Base-by-base conservation (phyloP, 2,113 vertebrate genomes). In the Albula glossodonta region DNA sequence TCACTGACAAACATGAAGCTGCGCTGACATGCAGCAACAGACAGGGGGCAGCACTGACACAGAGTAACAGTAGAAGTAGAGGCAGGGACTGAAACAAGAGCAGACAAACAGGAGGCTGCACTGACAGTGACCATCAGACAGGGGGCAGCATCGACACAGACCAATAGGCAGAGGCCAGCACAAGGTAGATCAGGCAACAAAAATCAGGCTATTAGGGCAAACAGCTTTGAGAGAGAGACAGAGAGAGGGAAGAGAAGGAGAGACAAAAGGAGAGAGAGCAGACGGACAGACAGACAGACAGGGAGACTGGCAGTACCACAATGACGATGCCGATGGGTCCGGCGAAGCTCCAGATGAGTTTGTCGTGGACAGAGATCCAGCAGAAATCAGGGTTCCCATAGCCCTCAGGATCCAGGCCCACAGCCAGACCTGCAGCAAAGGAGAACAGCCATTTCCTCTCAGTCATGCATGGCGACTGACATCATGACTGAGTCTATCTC, bases 301-400 rank as follows among this genome's bases (percentile, higher is more conserved):
- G 25, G 2, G 50, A 82, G 10, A 52, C 8, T 19, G 6, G 52
- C 51, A 83, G 95, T 96, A 99, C 98, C 97, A 98, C 92, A 81
- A 99, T 95, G 88, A 99, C 98, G 51, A 99, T 95, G 93, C 95
- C 94, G 6, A 99, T 95, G 78, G 98, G 98, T 90, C 98, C 97
- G 78, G 98, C 98, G 77, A 99, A 99, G 93, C 98, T 99, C 98
- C 98, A 99, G 92, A 99, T 95, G 88, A 99, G 97, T 91, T 99
- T 99, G 92, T 99, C 98, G 8, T 99, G 97, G 91, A 99, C 95
- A 17, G 98, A 99, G 92, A 99, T 98, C 98, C 98, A 99, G 88
- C 98, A 99, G 91, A 99, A 99, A 92, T 99, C 98, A 0, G 98
- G 97, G 94, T 99, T 99, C 60, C 98, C 98, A 0, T 99, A 99